phyloP scores from a whole-genome alignment of 1,140 invertebrate genomes.

The Pseudobourletiella spinata region DNA sequence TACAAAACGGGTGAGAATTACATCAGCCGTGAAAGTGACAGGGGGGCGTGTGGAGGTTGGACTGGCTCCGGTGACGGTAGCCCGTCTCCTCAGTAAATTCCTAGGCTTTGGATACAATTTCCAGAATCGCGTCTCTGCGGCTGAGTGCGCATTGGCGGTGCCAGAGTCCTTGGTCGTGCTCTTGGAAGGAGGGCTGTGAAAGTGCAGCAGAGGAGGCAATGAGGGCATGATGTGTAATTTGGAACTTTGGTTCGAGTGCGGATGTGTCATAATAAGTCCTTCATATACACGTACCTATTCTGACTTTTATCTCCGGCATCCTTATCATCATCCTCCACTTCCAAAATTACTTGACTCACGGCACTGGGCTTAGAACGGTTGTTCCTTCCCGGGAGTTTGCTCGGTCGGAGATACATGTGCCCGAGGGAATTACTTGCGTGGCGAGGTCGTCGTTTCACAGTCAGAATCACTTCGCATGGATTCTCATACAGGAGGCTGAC shows the following conservation, averaged over 20 bases:
- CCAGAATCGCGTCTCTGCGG: slow-evolving; percentile 28
- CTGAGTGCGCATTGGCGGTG: not conserved
- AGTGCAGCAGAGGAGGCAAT: too few relatives aligned
- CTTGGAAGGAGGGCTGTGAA: not conserved
- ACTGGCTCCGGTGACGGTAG: slow-evolving; percentile 28
- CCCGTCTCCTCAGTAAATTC: slow-evolving; percentile 24
- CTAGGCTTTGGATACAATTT: slow-evolving; percentile 32
- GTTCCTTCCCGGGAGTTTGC: slow-evolving; percentile 20
- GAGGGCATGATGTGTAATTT: too few relatives aligned
- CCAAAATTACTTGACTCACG: not conserved
- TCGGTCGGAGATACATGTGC: slow-evolving; percentile 30
- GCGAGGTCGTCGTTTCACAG: slow-evolving; percentile 26
- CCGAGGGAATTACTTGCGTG: slow-evolving; percentile 24
- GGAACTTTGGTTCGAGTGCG: not conserved
- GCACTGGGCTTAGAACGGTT: not conserved
- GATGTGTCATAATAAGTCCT: not conserved
- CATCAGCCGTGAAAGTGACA: slow-evolving; percentile 1
- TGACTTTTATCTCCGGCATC: not conserved
- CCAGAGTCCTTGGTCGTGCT: not conserved
- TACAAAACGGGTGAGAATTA: not conserved
- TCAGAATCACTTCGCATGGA: slow-evolving; percentile 31
- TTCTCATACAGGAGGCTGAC: slow-evolving; percentile 29
- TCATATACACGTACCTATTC: slow-evolving; percentile 4
- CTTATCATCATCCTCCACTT: slow-evolving; percentile 5
- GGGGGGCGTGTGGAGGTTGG: slow-evolving; percentile 7